These are phyloP conservation scores for Zeus faber DNA, from an alignment of 2,113 vertebrate genomes.

Conservation along the genomic window DNA sequence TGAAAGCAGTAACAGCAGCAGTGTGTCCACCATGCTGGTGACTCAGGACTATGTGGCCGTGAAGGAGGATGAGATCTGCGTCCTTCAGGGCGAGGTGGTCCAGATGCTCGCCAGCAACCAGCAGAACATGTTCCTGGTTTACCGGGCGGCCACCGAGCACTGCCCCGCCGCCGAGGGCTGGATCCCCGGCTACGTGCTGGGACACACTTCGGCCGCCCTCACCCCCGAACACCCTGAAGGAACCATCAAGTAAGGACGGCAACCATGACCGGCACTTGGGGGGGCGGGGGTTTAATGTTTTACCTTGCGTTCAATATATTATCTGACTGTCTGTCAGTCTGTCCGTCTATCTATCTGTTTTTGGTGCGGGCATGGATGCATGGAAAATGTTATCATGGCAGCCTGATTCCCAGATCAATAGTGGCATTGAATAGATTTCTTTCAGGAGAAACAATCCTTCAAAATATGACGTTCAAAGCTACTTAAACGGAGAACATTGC, in stretches of 20 bases:
- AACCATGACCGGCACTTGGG: background rate
- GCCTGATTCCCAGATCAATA: no score
- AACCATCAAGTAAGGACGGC: conserved; percentile 94
- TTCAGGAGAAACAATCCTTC: no score
- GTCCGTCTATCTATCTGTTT: no score
- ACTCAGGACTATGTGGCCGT: conserved; percentile 98
- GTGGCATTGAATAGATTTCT: no score
- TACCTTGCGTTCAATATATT: no score
- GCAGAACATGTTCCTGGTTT: conserved; percentile 99
- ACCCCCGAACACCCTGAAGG: conserved; percentile 89
- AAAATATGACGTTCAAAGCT: no score
- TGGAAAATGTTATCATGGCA: no score
- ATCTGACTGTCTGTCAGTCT: no score
- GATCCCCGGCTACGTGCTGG: conserved; percentile 98
- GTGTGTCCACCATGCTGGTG: conserved; percentile 99
- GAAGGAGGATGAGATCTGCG: conserved; percentile 99
- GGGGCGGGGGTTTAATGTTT: background rate
- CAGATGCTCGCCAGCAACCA: conserved; percentile 99
- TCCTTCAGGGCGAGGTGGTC: conserved; percentile 97
- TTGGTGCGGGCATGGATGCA: no score
- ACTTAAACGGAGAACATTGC: no score
- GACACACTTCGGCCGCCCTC: conserved; percentile 90
- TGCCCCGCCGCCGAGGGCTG: conserved; percentile 98
- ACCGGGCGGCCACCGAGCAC: conserved; percentile 94
- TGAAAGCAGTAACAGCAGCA: conserved; percentile 95